These are phyloP conservation scores for Leucosticte australis DNA, from an alignment of 2,113 vertebrate species.

Conservation along the genomic window DNA sequence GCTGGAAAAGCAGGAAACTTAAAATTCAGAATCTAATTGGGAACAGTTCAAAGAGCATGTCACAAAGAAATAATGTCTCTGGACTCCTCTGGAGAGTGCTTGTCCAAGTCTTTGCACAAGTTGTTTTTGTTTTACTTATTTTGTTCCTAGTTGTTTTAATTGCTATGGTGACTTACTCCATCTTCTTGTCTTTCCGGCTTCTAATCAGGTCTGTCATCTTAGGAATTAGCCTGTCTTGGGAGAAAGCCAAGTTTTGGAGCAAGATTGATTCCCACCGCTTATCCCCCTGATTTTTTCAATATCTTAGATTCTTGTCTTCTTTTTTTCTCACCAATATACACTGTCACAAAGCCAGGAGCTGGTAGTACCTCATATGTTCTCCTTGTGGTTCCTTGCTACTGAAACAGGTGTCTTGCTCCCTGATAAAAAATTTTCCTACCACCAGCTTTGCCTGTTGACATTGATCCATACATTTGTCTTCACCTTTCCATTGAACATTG, in stretches of 20 bases:
- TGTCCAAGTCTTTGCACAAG: background rate
- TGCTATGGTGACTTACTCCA: background rate
- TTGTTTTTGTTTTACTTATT: background rate
- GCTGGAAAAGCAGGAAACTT: background rate
- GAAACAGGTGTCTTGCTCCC: background rate
- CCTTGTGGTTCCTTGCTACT: background rate
- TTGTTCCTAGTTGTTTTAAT: background rate
- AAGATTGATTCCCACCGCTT: rapidly evolving
- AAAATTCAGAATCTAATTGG: background rate
- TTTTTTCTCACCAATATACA: background rate
- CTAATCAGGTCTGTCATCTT: background rate
- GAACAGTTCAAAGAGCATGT: background rate
- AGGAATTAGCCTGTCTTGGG: background rate
- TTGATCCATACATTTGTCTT: background rate
- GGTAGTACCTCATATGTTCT: background rate
- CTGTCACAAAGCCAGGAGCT: background rate
- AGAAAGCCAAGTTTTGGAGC: background rate
- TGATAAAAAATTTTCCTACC: background rate
- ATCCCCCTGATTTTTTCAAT: background rate
- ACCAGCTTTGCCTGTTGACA: background rate
- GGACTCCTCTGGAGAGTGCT: background rate
- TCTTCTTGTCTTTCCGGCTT: background rate
- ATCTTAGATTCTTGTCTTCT: background rate
- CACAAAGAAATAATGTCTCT: background rate
- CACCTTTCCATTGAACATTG: background rate